A percentile compares a stretch with the other conserved stretches of the same genome.
phyloP scores from a whole-genome alignment of 2,888 invertebrate species.

The Mystacides longicornis region DNA sequence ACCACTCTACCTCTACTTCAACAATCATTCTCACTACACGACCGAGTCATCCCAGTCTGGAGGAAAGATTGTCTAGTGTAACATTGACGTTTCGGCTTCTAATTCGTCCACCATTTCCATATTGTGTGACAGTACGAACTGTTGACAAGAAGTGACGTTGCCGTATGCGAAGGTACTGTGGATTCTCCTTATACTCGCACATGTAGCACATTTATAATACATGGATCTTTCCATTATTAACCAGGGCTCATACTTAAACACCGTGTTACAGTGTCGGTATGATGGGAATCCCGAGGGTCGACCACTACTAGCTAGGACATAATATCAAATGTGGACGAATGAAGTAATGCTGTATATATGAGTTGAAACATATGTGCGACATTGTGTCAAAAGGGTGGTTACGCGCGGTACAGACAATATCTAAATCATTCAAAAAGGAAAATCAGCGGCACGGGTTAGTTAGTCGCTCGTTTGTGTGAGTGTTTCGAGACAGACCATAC shows the following conservation, averaged over 20 bases:
- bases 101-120: not conserved
- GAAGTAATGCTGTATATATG: not conserved
- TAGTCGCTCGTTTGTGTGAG: constrained; percentile 19
- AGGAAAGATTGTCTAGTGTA: not conserved
- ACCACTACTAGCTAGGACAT: not conserved
- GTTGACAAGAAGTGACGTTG: not conserved
- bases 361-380: not conserved
- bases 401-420: not conserved
- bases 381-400: constrained; percentile 13
- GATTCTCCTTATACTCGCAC: not conserved
- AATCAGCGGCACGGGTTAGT: constrained; percentile 13
- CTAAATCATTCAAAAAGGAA: not conserved
- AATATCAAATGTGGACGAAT: not conserved
- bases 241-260: constrained; percentile 6
- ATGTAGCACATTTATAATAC: not conserved
- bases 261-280: not conserved
- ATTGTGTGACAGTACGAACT: not conserved
- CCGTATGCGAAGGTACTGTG: not conserved
- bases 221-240: not conserved
- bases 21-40: constrained; percentile 1
- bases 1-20: constrained; percentile 17
- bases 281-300: not conserved
- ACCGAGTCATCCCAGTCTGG: not conserved
- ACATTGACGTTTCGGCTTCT: not conserved
- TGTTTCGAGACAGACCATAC: constrained; percentile 5